Evolutionary conservation across 2,888 invertebrate species (phyloP), one percentile per base, ranked within the genome.

Genomic region (Teinopalpus imperialis): DNA sequence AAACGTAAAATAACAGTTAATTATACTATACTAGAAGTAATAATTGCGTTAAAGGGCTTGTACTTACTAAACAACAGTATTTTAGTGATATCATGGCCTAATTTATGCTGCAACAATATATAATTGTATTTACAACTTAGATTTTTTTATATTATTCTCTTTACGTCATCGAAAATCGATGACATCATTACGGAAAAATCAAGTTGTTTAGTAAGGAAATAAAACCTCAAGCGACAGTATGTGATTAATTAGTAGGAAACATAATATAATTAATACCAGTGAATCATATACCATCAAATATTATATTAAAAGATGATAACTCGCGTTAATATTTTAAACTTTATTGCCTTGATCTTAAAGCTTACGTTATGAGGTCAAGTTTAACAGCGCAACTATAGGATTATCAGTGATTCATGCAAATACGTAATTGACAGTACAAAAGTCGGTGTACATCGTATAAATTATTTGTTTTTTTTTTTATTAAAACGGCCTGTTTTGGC

Each of bases 351-450:
- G 24, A 16, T 16, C 2, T 23, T 36, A 24, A 13, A 16, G 6
- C 6, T 23, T 1, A n/a, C 8, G 13, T n/a, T 6, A 14, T 13
- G 12, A 23, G 26, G 8, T 31, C 16, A 31, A 31, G 32, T 32
- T 20, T 9, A 20, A 29, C 16, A 21, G 35, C 14, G 21, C 35
- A n/a, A 9, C 9, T 32, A 12, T 6, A 4, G 5, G 21, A 9
- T 23, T 43, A 32, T 41, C 23, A 10, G 16, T 43, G 43, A 43
- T 14, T 43, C 43, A 43, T 43, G 14, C 13, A 7, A 26, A 16
- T 34, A 34, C 24, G 12, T 27, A 27, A 26, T 8, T 18, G 26
- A 29, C 21, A 13, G 1, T 7, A 8, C 35, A 23, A 14, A 27
- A 27, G 26, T 1, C 13, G 26, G 3, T 37, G 7, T 37, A 13